Conservation (phyloP, 1,140 invertebrate genomes). For the Nephila pilipes region DNA sequence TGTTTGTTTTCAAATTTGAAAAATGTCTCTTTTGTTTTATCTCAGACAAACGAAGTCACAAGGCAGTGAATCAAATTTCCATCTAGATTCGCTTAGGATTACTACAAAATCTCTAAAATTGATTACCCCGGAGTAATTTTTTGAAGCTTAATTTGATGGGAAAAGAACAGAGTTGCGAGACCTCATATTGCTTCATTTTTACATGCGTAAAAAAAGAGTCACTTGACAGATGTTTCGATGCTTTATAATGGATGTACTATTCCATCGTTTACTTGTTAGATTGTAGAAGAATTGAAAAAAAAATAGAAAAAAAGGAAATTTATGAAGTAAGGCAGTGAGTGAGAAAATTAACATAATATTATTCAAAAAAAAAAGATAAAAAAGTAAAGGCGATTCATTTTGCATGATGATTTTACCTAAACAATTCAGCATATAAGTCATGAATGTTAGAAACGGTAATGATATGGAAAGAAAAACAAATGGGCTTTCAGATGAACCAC, state of each 20-base stretch:
- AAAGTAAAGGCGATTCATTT: not conserved
- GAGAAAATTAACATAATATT: conserved; percentile 58
- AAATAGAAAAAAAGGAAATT: not conserved
- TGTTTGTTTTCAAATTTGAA: conserved; percentile 42
- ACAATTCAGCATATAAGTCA: not conserved
- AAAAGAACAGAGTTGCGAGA: conserved; percentile 34
- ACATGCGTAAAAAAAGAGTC: conserved; percentile 27
- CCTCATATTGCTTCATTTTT: conserved; percentile 51
- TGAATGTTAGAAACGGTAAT: conserved; percentile 43
- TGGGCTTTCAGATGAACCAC: not conserved
- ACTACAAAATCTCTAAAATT: conserved; percentile 15
- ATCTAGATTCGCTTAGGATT: conserved; percentile 29
- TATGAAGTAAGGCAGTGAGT: not conserved
- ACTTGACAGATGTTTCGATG: conserved; percentile 68
- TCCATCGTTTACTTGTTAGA: conserved; percentile 44
- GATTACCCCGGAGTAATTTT: conserved; percentile 71
- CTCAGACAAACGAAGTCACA: conserved; percentile 52
- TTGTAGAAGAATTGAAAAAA: conserved; percentile 12
- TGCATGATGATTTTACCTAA: not conserved
- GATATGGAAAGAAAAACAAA: not conserved
- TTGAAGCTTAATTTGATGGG: conserved; percentile 71
- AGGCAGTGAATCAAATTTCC: conserved; percentile 63
- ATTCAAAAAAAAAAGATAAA: not conserved
- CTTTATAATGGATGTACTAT: conserved; percentile 39
- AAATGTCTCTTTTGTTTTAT: conserved; percentile 53